A percentile compares a stretch with the other conserved stretches of the same genome.
Evolutionary conservation across 2,888 invertebrate genomes (phyloP).

Genomic region (Luperina testacea): DNA sequence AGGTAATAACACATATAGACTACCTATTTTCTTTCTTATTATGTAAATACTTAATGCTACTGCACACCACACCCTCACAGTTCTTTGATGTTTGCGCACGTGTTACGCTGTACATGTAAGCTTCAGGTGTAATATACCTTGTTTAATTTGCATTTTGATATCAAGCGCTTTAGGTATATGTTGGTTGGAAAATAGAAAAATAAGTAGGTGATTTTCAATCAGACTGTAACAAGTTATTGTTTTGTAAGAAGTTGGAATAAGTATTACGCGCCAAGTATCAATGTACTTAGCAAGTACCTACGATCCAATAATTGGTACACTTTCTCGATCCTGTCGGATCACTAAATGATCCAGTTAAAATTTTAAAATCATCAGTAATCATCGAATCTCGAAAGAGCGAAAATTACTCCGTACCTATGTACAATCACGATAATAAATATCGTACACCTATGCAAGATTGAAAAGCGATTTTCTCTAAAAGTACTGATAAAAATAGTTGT

Average conservation of each 20-base stretch:
- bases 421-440: neutral
- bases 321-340: neutral
- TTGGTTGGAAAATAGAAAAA: neutral
- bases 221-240: neutral
- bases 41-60: constrained; percentile 17
- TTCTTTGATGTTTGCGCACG: constrained; percentile 37
- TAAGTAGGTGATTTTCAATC: neutral
- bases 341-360: neutral
- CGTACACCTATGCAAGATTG: neutral
- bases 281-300: neutral
- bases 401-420: neutral
- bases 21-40: neutral
- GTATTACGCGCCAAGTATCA: no score
- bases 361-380: neutral
- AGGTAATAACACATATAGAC: constrained; percentile 73
- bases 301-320: neutral
- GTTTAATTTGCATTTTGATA: constrained; percentile 39
- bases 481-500: neutral
- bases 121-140: constrained; percentile 35
- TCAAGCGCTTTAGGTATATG: constrained; percentile 1
- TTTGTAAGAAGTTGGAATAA: neutral
- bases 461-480: neutral
- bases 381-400: neutral
- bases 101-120: constrained; percentile 39
- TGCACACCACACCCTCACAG: constrained; percentile 37